Evolutionary conservation across 92 coral and sea anemone species (phyloP), one percentile per base, ranked within the genome.

Genomic region (Porites rus): DNA sequence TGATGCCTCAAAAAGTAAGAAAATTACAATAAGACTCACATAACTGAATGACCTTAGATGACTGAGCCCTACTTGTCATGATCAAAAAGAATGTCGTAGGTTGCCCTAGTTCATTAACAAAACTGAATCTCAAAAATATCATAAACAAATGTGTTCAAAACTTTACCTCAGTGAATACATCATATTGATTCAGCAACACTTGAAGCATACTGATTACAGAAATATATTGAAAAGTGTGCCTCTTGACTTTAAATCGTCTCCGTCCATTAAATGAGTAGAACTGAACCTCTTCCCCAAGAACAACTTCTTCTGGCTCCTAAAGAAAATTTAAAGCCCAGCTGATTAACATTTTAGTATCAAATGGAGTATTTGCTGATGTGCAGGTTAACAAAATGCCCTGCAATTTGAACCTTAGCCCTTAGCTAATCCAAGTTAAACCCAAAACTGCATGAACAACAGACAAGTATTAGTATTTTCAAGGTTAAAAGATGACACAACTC

Each of bases 281-380:
- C 1, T 76, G 51, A 19, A 89, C 22, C 75, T 84, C 89, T 65
- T 89, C 92, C 22, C 92, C 92, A 17, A 89, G 63, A 59, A 89
- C 92, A 76, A 89, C 81, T 77, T 84, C 92, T 46, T n/a, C 76
- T 46, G 92, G 88, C 38, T 89, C 92, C 92, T 89, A 79, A 51
- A 61, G 51, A 21, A 74, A 58, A 74, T 3, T 10, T 28, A 28
- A 28, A 28, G 31, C 31, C 31, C 31, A 28, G 31, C 31, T 28
- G 31, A 28, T 28, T 28, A 28, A 28, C 31, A 28, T 28, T 28
- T 28, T 28, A 28, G 31, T 28, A 28, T 28, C 31, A 28, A 28
- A 28, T 28, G 31, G 31, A 28, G 31, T 28, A 28, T 28, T 28
- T 28, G 31, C 31, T 28, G 31, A 3, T 28, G 31, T 28, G 31